Conservation (phyloP, 2,888 invertebrate species). For the Willowsia nigromaculata region DNA sequence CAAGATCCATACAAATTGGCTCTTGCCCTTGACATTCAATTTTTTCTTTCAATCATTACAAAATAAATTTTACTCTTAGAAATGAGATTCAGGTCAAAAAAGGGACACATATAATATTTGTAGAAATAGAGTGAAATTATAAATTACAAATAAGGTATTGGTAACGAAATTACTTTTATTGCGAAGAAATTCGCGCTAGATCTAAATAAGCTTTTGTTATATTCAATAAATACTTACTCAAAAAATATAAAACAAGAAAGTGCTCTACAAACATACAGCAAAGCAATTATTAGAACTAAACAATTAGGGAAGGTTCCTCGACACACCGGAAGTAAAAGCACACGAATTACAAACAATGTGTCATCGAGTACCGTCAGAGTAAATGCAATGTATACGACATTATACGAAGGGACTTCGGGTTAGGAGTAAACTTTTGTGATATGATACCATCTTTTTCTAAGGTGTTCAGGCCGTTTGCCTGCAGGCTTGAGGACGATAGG, state of each 20-base stretch:
- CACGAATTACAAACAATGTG: not conserved
- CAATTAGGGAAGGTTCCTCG: not conserved
- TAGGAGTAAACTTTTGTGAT: too few species aligned
- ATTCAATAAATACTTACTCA: too few species aligned
- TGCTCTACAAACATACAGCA: not conserved
- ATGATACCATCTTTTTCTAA: too few species aligned
- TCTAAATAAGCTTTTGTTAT: too few species aligned
- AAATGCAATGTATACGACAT: constrained; percentile 20
- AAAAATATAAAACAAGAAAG: not conserved
- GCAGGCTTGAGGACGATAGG: too few species aligned
- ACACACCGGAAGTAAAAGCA: not conserved
- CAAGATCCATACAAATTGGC: not conserved
- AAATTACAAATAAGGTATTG: not conserved
- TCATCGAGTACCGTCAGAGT: not conserved
- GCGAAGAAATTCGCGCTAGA: not conserved
- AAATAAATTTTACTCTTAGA: not conserved
- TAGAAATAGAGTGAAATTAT: not conserved
- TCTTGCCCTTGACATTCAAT: constrained; percentile 6
- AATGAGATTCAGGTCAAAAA: not conserved
- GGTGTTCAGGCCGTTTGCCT: too few species aligned
- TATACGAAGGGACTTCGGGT: not conserved
- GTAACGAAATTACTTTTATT: not conserved
- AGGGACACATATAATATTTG: not conserved
- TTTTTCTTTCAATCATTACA: not conserved
- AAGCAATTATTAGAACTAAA: too few species aligned